Evolutionary conservation across 2,797 vertebrate species (phyloP).

Genomic region (Glyptemys insculpta): DNA sequence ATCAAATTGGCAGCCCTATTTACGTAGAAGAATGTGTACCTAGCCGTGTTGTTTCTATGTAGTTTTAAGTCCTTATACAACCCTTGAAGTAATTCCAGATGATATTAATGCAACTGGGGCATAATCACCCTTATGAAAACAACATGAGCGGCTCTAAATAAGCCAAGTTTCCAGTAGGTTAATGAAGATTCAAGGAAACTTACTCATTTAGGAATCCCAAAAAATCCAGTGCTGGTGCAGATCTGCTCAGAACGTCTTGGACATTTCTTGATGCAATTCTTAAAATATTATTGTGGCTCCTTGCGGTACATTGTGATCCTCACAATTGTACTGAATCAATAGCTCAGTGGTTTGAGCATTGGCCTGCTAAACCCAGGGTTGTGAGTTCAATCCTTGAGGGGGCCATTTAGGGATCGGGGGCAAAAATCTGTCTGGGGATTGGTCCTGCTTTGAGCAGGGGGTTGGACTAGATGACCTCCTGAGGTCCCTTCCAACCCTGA

Average conservation of each 20-base stretch:
- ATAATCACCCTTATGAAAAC: neutral
- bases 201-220: neutral
- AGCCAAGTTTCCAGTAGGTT: neutral
- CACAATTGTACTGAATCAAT: neutral
- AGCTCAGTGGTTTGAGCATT: too few species aligned
- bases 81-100: conserved; percentile 3
- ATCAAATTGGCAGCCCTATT: neutral
- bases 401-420: too few species aligned
- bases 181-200: neutral
- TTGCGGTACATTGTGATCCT: neutral
- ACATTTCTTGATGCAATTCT: neutral
- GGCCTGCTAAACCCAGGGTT: too few species aligned
- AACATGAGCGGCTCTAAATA: neutral
- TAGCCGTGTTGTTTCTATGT: neutral
- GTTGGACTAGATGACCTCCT: too few species aligned
- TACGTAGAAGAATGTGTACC: neutral
- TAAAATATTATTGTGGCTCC: neutral
- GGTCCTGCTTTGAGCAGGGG: too few species aligned
- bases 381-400: too few species aligned
- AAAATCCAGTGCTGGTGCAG: neutral
- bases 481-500: too few species aligned
- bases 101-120: neutral
- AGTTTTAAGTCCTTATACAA: neutral
- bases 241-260: neutral
- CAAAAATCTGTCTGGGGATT: too few species aligned